Percentiles rank a stretch among this genome's conserved stretches.
phyloP scores from a whole-genome alignment of 2,888 invertebrate species.

The Drosophila seclusa region DNA sequence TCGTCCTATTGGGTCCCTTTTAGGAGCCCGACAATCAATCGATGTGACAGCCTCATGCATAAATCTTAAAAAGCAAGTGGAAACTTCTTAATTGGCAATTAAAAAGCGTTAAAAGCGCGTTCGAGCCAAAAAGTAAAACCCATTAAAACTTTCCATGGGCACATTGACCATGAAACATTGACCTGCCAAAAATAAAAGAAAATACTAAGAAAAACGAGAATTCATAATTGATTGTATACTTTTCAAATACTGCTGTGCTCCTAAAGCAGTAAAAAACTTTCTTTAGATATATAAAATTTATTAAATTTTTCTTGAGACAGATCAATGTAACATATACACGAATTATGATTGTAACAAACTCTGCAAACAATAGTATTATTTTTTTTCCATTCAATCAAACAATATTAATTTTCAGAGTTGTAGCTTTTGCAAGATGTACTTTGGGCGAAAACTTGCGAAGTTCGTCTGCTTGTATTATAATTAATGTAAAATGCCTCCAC shows the following conservation, averaged over 20 bases:
- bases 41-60: constrained; percentile 45
- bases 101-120: constrained; percentile 55
- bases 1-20: constrained; percentile 17
- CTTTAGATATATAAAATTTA: background rate
- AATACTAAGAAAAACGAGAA: background rate
- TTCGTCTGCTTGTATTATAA: constrained; percentile 31
- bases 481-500: constrained; percentile 55
- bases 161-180: constrained; percentile 21
- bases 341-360: background rate
- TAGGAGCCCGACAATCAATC: constrained; percentile 54
- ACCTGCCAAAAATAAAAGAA: constrained; percentile 1
- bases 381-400: background rate
- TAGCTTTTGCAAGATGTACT: background rate
- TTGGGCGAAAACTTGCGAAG: background rate
- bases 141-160: constrained; percentile 46
- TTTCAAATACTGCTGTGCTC: background rate
- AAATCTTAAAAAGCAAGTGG: constrained; percentile 31
- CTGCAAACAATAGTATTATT: background rate
- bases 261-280: background rate
- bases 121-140: constrained; percentile 28
- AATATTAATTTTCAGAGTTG: background rate
- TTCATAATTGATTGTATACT: constrained; percentile 14
- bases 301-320: background rate
- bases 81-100: constrained; percentile 76
- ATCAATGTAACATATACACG: background rate